Percentiles rank a stretch among this genome's conserved stretches.
phyloP scores from a whole-genome alignment of 2,888 invertebrate species.

The Calephelis perditalis region DNA sequence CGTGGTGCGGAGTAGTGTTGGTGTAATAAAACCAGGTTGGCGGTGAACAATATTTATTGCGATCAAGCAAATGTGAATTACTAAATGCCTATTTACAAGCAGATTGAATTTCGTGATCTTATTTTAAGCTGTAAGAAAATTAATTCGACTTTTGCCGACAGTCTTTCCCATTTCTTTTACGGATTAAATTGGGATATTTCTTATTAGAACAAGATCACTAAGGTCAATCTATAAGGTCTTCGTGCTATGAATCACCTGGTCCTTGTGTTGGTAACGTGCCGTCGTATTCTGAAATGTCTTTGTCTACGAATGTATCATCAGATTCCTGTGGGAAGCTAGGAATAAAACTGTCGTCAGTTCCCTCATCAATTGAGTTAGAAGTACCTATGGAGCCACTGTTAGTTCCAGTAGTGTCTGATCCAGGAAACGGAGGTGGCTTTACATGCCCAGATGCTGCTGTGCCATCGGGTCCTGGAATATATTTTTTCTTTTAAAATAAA shows the following conservation, averaged over 20 bases:
- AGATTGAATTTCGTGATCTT: constrained; percentile 56
- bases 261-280: constrained; percentile 56
- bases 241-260: constrained; percentile 71
- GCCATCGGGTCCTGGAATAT: constrained; percentile 62
- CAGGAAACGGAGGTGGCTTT: constrained; percentile 68
- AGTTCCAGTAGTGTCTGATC: constrained; percentile 40
- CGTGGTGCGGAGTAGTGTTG: constrained; percentile 68
- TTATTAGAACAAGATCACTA: constrained; percentile 57
- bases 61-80: constrained; percentile 50
- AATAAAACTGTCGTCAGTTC: constrained; percentile 32
- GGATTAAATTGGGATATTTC: constrained; percentile 15
- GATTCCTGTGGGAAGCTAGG: constrained; percentile 31
- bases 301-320: constrained; percentile 23
- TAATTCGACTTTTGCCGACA: background rate
- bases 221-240: constrained; percentile 54
- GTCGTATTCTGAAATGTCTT: constrained; percentile 14
- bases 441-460: constrained; percentile 79
- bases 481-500: no score
- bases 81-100: constrained; percentile 11
- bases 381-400: constrained; percentile 19
- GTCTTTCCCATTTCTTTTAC: background rate
- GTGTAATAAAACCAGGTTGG: constrained; percentile 76
- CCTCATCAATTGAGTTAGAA: constrained; percentile 25
- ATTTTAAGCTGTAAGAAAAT: background rate
- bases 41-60: constrained; percentile 72